phyloP scores from a whole-genome alignment of 2,113 vertebrate species.

The Cyphotilapia sp. region DNA sequence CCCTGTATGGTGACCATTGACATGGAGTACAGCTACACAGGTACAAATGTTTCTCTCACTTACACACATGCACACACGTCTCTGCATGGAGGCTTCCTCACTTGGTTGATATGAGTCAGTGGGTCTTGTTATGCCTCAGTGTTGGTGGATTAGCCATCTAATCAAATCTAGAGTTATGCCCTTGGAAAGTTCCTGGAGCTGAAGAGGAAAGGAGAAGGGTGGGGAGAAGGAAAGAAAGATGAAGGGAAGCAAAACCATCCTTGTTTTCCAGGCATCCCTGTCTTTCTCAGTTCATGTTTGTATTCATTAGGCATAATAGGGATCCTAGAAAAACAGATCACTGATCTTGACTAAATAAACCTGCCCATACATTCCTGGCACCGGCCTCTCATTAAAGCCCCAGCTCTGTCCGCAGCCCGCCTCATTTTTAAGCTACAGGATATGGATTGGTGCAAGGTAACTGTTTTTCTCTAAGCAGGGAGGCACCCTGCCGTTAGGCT shows the following conservation, averaged over 20 bases:
- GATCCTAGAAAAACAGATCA: slow-evolving; percentile 68
- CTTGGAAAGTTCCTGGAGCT: background rate
- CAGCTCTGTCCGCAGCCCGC: slow-evolving; percentile 2
- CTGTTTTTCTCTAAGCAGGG: background rate
- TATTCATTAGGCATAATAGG: slow-evolving; percentile 65
- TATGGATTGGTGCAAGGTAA: slow-evolving; percentile 1
- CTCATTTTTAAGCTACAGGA: slow-evolving; percentile 41
- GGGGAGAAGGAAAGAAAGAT: background rate
- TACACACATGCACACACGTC: background rate
- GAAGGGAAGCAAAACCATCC: slow-evolving; percentile 12
- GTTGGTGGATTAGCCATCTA: slow-evolving; percentile 22
- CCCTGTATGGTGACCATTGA: slow-evolving; percentile 40
- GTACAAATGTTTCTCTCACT: slow-evolving; percentile 2
- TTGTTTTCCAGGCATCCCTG: slow-evolving; percentile 48
- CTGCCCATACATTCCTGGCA: slow-evolving; percentile 54
- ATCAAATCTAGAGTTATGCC: slow-evolving; percentile 25
- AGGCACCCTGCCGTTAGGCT: background rate
- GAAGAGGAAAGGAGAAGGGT: background rate
- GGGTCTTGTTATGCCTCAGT: slow-evolving; percentile 6
- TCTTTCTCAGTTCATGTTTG: slow-evolving; percentile 35
- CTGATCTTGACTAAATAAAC: slow-evolving; percentile 66
- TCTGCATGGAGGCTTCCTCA: background rate
- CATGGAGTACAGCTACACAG: slow-evolving; percentile 9
- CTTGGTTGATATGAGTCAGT: background rate
- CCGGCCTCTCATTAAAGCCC: slow-evolving; percentile 60